These are phyloP conservation scores for Microvelia longipes DNA, from an alignment of 1,140 invertebrate species.

Conservation along the genomic window DNA sequence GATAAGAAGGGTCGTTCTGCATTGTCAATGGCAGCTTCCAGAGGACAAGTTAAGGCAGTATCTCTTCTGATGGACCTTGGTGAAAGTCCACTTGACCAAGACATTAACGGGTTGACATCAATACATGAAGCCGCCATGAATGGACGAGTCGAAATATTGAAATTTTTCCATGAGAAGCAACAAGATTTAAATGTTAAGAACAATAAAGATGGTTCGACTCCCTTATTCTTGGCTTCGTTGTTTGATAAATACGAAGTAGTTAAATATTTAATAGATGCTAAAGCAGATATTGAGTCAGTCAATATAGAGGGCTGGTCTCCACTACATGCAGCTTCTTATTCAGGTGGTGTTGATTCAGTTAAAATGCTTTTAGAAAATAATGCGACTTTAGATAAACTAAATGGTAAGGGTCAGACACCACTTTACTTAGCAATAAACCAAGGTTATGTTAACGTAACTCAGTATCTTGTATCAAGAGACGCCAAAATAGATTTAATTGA, in stretches of 20 bases:
- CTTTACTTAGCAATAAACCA: background rate
- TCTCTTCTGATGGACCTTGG: background rate
- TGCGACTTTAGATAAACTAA: background rate
- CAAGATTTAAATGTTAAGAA: background rate
- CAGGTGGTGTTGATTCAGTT: background rate
- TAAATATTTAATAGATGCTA: background rate
- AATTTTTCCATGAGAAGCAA: background rate
- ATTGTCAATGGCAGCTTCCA: background rate
- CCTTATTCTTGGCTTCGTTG: background rate
- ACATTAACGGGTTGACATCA: background rate
- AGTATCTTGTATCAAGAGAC: background rate
- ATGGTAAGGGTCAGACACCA: background rate
- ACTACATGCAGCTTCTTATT: background rate
- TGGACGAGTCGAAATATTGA: background rate
- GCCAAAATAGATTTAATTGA: background rate
- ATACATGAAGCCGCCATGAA: background rate
- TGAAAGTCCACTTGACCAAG: background rate
- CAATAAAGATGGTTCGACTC: background rate
- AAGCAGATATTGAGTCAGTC: background rate
- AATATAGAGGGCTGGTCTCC: background rate
- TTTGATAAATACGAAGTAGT: background rate
- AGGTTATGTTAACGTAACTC: background rate
- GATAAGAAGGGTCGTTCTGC: background rate
- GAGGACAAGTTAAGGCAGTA: background rate
- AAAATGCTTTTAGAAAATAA: background rate